Conservation (phyloP, 2,888 invertebrate species). For the Ommatoiulus sabulosus region DNA sequence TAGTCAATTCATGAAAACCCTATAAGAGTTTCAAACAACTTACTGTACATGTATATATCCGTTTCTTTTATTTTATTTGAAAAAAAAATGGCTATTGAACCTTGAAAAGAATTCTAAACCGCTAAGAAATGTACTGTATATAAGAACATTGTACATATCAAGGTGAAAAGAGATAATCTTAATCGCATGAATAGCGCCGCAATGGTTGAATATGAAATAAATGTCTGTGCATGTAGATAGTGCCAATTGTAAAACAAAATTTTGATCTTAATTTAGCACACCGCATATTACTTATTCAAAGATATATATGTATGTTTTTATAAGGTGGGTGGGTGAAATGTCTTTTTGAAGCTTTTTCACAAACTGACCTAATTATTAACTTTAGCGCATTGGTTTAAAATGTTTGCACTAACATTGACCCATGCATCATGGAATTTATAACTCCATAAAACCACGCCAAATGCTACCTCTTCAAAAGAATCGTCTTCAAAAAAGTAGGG, state of each 20-base stretch:
- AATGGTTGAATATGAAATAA: neutral
- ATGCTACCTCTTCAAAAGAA: neutral
- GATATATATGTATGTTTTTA: neutral
- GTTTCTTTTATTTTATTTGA: neutral
- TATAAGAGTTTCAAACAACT: neutral
- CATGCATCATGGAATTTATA: neutral
- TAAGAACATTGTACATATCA: neutral
- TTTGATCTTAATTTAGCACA: neutral
- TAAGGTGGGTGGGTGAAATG: neutral
- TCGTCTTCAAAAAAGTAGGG: neutral
- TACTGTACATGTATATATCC: no score
- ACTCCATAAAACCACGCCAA: neutral
- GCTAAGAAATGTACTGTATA: neutral
- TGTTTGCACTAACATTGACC: neutral
- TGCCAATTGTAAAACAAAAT: neutral
- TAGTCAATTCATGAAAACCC: neutral
- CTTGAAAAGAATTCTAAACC: neutral
- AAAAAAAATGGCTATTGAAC: neutral
- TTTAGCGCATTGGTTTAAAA: neutral
- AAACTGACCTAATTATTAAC: neutral
- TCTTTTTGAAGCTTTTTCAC: neutral
- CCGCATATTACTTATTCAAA: neutral
- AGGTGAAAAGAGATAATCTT: constrained; percentile 2
- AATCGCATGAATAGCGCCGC: neutral
- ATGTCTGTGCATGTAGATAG: neutral